Evolutionary conservation across 2,888 invertebrate species (phyloP), one percentile per base, ranked within the genome.

Genomic region (Stenotaenia linearis): DNA sequence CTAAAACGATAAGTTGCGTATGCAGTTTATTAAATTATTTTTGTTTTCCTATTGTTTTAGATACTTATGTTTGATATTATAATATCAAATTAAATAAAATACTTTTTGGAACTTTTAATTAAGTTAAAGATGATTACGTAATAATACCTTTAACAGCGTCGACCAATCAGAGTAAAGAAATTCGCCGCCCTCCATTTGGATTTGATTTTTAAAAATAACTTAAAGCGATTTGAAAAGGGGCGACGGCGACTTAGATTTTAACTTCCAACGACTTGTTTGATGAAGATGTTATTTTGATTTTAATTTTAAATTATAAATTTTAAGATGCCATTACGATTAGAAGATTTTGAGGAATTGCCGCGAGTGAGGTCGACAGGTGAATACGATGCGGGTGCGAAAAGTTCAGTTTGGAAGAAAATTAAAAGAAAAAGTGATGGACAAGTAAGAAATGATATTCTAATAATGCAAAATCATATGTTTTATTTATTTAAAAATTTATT

Each of bases 341-440:
- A 86, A 82, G 90, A 90, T 82, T 90, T 89, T 85, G 89, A 90
- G 84, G 89, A 45, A 45, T 18, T 45, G n/a, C n/a, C 45, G 10
- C 45, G 45, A 45, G n/a, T 45, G 5, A 45, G 15, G 15, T 12
- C 90, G 18, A 83, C 90, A 50, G 87, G 88, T 37, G 88, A 90
- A 1, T 89, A 90, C 84, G 90, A 90, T 4, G 88, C 88, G 80
- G 90, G 90, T 4, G 87, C 89, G 12, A 90, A 89, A 84, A 90
- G 90, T 77, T 90, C 89, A 25, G 90, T 90, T 82, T 90, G 89
- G 45, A 45, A n/a, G 83, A 90, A 90, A 85, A 90, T 91, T 6
- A 86, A 87, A 81, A 87, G 90, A 81, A 90, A 89, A 83, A 84
- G 84, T 80, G 89, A 89, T 79, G 88, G 88, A 12, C 86, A 89